A percentile compares a stretch with the other conserved stretches of the same genome.
Evolutionary conservation across 2,113 vertebrate species (phyloP).

Genomic region (Prunella himalayana): DNA sequence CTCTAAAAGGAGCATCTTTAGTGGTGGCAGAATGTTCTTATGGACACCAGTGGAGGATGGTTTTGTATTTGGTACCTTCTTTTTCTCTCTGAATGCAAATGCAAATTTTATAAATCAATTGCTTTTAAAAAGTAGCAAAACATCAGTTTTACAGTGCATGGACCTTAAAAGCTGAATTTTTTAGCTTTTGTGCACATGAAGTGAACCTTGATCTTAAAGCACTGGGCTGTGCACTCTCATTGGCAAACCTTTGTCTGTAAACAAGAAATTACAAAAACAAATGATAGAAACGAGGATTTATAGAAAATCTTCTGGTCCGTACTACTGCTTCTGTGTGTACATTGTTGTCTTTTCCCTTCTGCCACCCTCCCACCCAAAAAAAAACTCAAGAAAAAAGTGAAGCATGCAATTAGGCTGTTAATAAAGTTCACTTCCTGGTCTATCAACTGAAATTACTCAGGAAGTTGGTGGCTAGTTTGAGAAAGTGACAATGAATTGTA

Average conservation of each 20-base stretch:
- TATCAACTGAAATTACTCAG: neutral
- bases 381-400: neutral
- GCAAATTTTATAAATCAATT: neutral
- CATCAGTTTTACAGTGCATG: neutral
- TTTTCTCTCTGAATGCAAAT: neutral
- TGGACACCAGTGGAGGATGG: neutral
- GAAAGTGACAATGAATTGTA: neutral
- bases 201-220: neutral
- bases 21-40: neutral
- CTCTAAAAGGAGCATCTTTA: neutral
- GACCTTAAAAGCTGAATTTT: neutral
- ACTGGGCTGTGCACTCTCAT: neutral
- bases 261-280: neutral
- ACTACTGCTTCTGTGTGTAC: neutral
- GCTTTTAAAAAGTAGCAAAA: neutral
- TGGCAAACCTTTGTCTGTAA: neutral
- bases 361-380: fast-evolving
- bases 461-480: neutral
- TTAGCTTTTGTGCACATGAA: neutral
- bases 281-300: neutral
- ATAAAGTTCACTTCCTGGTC: neutral
- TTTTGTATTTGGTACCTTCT: neutral
- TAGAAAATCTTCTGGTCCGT: neutral
- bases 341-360: neutral
- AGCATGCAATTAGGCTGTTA: neutral